These are phyloP conservation scores for Chondrosia reniformis DNA, from an alignment of 37 sponge, comb jelly and placozoan species.

Conservation along the genomic window DNA sequence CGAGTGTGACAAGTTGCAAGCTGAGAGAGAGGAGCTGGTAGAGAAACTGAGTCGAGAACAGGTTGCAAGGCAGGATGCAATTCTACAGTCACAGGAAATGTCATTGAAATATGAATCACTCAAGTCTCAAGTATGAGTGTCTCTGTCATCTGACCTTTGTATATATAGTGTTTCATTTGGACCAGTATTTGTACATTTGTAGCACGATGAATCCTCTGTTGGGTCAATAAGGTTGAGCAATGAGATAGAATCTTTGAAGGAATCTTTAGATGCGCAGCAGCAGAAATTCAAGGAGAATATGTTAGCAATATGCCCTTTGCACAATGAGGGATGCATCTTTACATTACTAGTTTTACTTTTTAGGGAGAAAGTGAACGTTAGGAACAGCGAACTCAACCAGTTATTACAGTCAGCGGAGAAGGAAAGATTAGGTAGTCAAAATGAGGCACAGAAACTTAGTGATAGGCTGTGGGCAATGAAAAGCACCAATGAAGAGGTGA, in stretches of 20 bases:
- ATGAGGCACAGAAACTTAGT: background rate
- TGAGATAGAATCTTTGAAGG: conserved; percentile 8
- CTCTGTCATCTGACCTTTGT: no score
- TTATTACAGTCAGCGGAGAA: conserved; percentile 8
- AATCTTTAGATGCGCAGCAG: background rate
- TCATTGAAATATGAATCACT: background rate
- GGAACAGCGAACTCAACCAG: background rate
- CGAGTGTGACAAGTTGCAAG: conserved; percentile 40
- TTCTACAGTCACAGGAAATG: conserved; percentile 9
- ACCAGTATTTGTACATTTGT: no score
- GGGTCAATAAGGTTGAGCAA: no score
- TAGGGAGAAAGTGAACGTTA: background rate
- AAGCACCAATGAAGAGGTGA: conserved; percentile 25
- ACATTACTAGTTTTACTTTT: background rate
- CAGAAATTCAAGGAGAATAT: background rate
- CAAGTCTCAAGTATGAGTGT: background rate
- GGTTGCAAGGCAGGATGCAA: conserved; percentile 14
- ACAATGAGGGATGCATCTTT: background rate
- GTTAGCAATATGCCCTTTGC: background rate
- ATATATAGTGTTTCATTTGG: no score
- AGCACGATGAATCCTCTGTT: no score
- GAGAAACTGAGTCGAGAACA: conserved; percentile 13
- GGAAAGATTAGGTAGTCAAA: background rate
- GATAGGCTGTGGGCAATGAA: background rate
- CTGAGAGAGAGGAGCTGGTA: conserved; percentile 1